phyloP scores from a whole-genome alignment of 2,113 vertebrate genomes.

The Xenus cinereus region DNA sequence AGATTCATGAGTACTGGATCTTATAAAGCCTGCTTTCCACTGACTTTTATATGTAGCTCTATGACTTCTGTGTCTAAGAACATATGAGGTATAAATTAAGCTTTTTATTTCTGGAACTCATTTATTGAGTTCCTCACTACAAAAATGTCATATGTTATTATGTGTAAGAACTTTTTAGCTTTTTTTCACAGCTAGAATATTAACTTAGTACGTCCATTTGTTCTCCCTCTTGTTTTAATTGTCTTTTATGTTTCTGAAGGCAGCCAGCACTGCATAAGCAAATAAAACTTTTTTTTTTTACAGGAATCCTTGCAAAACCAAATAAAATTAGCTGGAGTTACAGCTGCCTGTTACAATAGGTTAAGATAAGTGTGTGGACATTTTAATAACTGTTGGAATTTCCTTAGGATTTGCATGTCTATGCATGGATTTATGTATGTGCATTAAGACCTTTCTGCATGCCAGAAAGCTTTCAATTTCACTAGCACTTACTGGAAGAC shows the following conservation, averaged over 20 bases:
- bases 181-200: neutral
- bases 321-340: neutral
- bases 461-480: neutral
- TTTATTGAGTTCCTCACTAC: neutral
- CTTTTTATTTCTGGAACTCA: neutral
- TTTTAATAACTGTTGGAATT: neutral
- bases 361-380: neutral
- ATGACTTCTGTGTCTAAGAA: neutral
- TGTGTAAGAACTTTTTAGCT: neutral
- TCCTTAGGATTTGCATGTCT: neutral
- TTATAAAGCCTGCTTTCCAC: neutral
- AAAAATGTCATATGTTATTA: neutral
- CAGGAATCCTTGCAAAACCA: neutral
- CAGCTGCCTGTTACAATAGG: neutral
- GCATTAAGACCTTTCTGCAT: neutral
- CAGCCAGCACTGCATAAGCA: neutral
- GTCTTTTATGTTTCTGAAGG: neutral
- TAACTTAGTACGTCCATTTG: neutral
- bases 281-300: neutral
- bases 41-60: neutral
- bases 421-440: neutral
- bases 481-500: neutral
- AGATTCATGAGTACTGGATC: neutral
- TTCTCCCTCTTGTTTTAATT: neutral
- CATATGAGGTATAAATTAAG: neutral